A percentile compares a stretch with the other conserved stretches of the same genome.
phyloP scores from a whole-genome alignment of 2,797 vertebrate genomes.

The Gobionotothen gibberifrons region DNA sequence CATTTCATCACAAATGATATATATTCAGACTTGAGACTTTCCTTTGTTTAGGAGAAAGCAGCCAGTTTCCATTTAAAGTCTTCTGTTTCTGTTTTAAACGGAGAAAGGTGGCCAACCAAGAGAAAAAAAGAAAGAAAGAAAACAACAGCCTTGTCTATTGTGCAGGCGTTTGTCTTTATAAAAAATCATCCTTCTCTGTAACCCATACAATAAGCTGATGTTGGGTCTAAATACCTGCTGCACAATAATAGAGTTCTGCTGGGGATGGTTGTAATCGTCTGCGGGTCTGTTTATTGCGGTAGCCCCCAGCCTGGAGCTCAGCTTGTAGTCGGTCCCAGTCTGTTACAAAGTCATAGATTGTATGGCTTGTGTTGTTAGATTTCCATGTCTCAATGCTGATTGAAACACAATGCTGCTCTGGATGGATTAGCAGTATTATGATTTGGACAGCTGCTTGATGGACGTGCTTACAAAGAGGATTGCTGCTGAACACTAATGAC shows the following conservation, averaged over 20 bases:
- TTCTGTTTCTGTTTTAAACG: slow-evolving; percentile 72
- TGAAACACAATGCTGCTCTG: slow-evolving; percentile 3
- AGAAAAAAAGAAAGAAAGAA: background rate
- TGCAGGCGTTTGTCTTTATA: slow-evolving; percentile 37
- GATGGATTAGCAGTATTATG: slow-evolving; percentile 34
- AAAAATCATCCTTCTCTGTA: slow-evolving; percentile 39
- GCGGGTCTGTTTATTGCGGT: slow-evolving; percentile 41
- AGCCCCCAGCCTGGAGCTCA: background rate
- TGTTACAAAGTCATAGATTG: slow-evolving; percentile 20
- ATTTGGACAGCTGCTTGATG: slow-evolving; percentile 43
- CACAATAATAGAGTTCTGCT: slow-evolving; percentile 4
- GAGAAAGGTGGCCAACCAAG: slow-evolving; percentile 47
- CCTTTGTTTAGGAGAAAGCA: slow-evolving; percentile 59
- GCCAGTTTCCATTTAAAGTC: slow-evolving; percentile 59
- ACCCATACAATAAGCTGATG: slow-evolving; percentile 34
- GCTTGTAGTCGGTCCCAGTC: slow-evolving; percentile 11
- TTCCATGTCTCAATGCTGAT: slow-evolving; percentile 1
- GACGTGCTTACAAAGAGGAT: slow-evolving; percentile 31
- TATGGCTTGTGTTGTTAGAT: slow-evolving; percentile 27
- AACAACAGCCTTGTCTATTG: slow-evolving; percentile 36
- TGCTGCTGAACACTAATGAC: slow-evolving; percentile 44
- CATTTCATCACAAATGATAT: slow-evolving; percentile 38
- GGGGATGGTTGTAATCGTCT: slow-evolving; percentile 27
- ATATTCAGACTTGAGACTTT: slow-evolving; percentile 14
- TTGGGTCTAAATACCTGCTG: slow-evolving; percentile 37